Evolutionary conservation across 1,140 invertebrate species (phyloP).

Genomic region (Holotrichia oblita): DNA sequence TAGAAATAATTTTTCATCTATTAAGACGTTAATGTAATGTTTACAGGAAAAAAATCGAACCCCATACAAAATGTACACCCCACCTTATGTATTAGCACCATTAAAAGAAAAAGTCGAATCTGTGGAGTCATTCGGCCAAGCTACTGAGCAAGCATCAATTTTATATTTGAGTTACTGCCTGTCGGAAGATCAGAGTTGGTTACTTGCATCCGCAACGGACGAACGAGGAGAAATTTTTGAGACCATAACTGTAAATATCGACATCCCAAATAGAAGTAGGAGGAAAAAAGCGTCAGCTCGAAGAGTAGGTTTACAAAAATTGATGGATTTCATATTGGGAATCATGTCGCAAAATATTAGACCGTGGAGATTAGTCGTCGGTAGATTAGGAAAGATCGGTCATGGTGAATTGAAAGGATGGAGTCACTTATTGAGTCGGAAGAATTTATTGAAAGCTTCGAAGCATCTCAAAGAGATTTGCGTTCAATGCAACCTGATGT

Average conservation of each 20-base stretch:
- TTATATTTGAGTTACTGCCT: constrained; percentile 96
- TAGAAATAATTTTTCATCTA: background rate
- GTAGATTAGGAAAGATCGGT: constrained; percentile 93
- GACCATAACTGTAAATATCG: constrained; percentile 92
- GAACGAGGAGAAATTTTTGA: constrained; percentile 95
- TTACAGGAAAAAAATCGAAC: constrained; percentile 79
- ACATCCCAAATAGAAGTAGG: constrained; percentile 86
- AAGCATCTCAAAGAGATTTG: constrained; percentile 91
- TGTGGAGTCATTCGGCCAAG: constrained; percentile 77
- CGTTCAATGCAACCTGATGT: constrained; percentile 84
- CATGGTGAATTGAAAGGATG: constrained; percentile 97
- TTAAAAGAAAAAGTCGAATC: constrained; percentile 83
- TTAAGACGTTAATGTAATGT: constrained; percentile 23
- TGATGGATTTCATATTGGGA: constrained; percentile 97
- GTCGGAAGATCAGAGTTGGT: constrained; percentile 94
- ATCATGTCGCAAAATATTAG: constrained; percentile 92
- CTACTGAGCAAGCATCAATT: constrained; percentile 76
- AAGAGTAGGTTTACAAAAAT: constrained; percentile 88
- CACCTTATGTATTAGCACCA: constrained; percentile 94
- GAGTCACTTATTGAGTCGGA: constrained; percentile 91
- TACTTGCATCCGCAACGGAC: constrained; percentile 93
- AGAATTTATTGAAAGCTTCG: constrained; percentile 88
- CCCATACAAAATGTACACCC: constrained; percentile 86
- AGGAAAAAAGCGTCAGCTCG: constrained; percentile 89
- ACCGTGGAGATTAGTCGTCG: constrained; percentile 96